Evolutionary conservation across 2,113 vertebrate genomes (phyloP), one percentile per base, ranked within the genome.

Genomic region (Hippocampus zosterae): DNA sequence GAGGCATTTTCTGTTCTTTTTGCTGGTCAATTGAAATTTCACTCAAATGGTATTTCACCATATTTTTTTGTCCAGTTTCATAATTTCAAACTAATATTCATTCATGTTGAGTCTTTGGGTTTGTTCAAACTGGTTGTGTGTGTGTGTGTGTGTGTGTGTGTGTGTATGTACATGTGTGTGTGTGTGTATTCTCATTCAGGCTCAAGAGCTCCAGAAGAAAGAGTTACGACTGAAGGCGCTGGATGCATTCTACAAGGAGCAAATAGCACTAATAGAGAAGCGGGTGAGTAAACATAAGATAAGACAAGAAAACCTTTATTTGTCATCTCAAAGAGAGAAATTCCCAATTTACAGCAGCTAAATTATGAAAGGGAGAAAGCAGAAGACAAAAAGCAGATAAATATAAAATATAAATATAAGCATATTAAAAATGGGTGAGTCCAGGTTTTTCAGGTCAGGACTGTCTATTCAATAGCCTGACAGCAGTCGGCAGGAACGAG

Each of bases 221-320:
- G 94, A 97, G 64, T 81, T 85, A 2, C 94, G 96, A 84, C 72
- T 97, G 82, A 92, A 90, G 74, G 81, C 75, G 0, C 85, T 91
- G 52, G 92, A 94, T 3, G 75, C 83, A 57, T 95, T 97, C 89
- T 96, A 92, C 70, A 94, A 91, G 81, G 96, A 96, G 80, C 96
- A 98, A 87, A 69, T 97, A 86, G 87, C 87, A 62, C 91, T 84
- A 71, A 91, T 98, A 65, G 95, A 96, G 81, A 93, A 81, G 81
- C 95, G 93, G 96, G 96, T 98, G 33, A 37, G 33, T 37, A 37
- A 37, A 37, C 33, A 37, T 37, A 6, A 37, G 33, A 33, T 33
- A 33, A 33, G 33, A 37, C 0, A 37, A 37, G 33, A 37, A 37
- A 37, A 37, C 0, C 33, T 37, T 37, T 37, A 37, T 37, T 37